phyloP scores from a whole-genome alignment of 1,140 invertebrate genomes.

The Melanaphis sacchari region DNA sequence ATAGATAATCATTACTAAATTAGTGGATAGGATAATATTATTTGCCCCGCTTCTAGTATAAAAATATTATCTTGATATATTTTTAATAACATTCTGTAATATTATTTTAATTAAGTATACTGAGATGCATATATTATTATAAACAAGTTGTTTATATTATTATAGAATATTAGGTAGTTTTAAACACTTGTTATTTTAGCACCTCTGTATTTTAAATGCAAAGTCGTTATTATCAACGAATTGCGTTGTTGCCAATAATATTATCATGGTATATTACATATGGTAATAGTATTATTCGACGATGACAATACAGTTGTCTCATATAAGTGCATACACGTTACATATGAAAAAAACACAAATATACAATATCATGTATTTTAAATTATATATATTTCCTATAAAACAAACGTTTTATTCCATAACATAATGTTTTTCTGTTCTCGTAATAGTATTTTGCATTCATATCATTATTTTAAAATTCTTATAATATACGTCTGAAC shows the following conservation, averaged over 20 bases:
- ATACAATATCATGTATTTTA: slow-evolving; percentile 39
- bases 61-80: neutral
- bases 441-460: slow-evolving; percentile 45
- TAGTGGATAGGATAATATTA: neutral
- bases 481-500: slow-evolving; percentile 57
- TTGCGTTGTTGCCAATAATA: neutral
- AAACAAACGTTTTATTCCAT: slow-evolving; percentile 57
- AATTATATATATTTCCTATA: slow-evolving; percentile 57
- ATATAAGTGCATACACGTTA: neutral
- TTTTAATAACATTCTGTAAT: neutral
- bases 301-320: neutral
- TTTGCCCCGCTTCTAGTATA: neutral
- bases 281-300: neutral
- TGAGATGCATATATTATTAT: neutral
- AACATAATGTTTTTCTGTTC: slow-evolving; percentile 53
- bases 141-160: too few species aligned
- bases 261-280: neutral
- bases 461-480: slow-evolving; percentile 50
- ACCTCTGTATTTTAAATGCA: neutral
- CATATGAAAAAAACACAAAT: slow-evolving; percentile 12
- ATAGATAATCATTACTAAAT: neutral
- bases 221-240: neutral
- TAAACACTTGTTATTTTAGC: neutral
- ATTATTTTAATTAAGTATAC: neutral
- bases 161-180: too few species aligned